Base-by-base conservation (phyloP, 1,140 invertebrate genomes). In the Sycobia sp. region DNA sequence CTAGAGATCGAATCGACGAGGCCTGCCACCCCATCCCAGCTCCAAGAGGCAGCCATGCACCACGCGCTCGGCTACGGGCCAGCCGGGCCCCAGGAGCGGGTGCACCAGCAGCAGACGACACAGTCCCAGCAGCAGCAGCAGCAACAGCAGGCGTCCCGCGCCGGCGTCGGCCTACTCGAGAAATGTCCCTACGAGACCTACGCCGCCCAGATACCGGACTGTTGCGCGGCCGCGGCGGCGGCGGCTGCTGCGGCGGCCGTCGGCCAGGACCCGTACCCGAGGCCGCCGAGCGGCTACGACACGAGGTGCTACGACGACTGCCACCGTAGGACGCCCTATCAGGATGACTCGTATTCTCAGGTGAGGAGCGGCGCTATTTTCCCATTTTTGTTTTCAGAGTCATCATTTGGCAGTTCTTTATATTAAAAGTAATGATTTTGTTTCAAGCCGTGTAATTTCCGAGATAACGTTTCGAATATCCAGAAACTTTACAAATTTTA, bases 181-280 rank as follows among this genome's bases (percentile, higher is more conserved):
- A 82, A 82, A 66, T 80, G 76, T 44, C 79, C 79, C 1, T 82
- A 80, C 53, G 79, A 82, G 18, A 59, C 69, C 49, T 81, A 80
- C 66, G 73, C 72, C 54, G 67, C 77, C 4, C 78, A 79, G 46
- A 82, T 82, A 57, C 80, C 80, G 29, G 80, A 82, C 43, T 82
- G 80, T 57, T 82, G 80, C 53, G 80, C 80, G 11, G 69, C 67
- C 44, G 80, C 80, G 13, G 61, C 60, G 1, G 60, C 54, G 5
- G 67, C 67, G 5, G 68, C 65, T 3, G 73, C 69, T 8, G 76
- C 75, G 44, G 75, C 76, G 3, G 68, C 64, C 22, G 75, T 69
- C 43, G 69, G 67, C 16, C 78, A 80, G 60, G 79, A 82, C 27
- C 65, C 77, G 36, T 82, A 79, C 50, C 75, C 78, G 13, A 71